Conservation (phyloP, 2,888 invertebrate species). For the Ennomos fuscantarius region DNA sequence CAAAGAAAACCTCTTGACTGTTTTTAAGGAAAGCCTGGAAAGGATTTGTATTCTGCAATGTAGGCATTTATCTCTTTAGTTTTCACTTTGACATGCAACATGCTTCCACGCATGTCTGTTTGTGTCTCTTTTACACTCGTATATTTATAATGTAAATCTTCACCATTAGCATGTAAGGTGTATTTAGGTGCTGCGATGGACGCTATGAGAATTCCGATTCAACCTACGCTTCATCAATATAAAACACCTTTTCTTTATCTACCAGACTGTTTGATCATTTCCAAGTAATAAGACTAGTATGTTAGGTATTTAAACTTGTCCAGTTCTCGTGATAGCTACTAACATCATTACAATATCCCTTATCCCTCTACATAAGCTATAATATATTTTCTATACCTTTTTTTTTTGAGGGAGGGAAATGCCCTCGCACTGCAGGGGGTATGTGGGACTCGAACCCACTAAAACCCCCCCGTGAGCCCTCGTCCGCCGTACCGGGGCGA, state of each 20-base stretch:
- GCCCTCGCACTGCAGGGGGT: too few species aligned
- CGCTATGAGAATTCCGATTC: slow-evolving; percentile 20
- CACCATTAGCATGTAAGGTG: slow-evolving; percentile 28
- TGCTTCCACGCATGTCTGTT: slow-evolving; percentile 10
- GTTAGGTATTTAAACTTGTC: background rate
- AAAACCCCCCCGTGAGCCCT: too few species aligned
- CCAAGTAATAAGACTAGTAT: background rate
- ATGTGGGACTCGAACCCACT: too few species aligned
- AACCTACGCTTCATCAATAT: slow-evolving; percentile 19
- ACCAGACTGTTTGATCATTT: slow-evolving; percentile 7
- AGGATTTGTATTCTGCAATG: background rate
- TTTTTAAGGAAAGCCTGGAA: background rate
- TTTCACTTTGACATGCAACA: slow-evolving; percentile 12
- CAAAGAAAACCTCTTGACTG: too few species aligned
- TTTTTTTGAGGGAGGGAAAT: too few species aligned
- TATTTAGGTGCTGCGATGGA: slow-evolving; percentile 20
- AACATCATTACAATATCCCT: too few species aligned
- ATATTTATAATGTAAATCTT: slow-evolving; percentile 9
- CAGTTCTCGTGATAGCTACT: too few species aligned
- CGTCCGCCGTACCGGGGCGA: too few species aligned
- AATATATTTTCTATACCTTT: too few species aligned
- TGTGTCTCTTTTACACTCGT: slow-evolving; percentile 15
- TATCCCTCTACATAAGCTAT: too few species aligned
- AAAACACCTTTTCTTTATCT: slow-evolving; percentile 11
- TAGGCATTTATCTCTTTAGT: too few species aligned